A percentile compares a stretch with the other conserved stretches of the same genome.
These are phyloP conservation scores for Athalia rosae DNA, from an alignment of 2,888 invertebrate species.

Conservation along the genomic window DNA sequence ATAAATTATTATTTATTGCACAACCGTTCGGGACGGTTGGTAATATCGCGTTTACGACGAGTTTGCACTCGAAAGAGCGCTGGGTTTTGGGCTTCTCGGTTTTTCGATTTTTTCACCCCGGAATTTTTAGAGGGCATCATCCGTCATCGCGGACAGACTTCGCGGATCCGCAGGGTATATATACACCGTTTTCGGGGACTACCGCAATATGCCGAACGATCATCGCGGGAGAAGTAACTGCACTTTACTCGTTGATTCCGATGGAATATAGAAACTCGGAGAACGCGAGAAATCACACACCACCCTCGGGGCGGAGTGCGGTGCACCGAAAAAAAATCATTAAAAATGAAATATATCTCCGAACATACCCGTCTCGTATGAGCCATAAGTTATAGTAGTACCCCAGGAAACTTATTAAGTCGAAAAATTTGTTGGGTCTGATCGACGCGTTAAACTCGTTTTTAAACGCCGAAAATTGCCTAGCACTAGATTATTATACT, in stretches of 20 bases:
- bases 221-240: constrained; percentile 15
- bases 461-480: constrained; percentile 56
- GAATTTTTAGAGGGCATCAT: background rate
- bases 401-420: constrained; percentile 40
- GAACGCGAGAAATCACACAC: constrained; percentile 1
- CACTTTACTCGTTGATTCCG: background rate
- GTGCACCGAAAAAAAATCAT: constrained; percentile 23
- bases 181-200: background rate
- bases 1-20: constrained; percentile 40
- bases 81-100: constrained; percentile 11
- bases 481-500: constrained; percentile 63
- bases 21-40: background rate
- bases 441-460: constrained; percentile 55
- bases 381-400: constrained; percentile 1
- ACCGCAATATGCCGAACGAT: constrained; percentile 28
- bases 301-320: background rate
- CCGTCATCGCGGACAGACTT: background rate
- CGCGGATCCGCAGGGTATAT: background rate
- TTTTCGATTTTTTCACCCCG: constrained; percentile 1
- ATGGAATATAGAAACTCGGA: background rate
- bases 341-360: constrained; percentile 38
- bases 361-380: background rate
- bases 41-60: background rate
- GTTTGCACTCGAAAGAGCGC: constrained; percentile 2
- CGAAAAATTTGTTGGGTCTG: constrained; percentile 45